phyloP scores from a whole-genome alignment of 1,140 invertebrate species.

The Grapholita molesta region DNA sequence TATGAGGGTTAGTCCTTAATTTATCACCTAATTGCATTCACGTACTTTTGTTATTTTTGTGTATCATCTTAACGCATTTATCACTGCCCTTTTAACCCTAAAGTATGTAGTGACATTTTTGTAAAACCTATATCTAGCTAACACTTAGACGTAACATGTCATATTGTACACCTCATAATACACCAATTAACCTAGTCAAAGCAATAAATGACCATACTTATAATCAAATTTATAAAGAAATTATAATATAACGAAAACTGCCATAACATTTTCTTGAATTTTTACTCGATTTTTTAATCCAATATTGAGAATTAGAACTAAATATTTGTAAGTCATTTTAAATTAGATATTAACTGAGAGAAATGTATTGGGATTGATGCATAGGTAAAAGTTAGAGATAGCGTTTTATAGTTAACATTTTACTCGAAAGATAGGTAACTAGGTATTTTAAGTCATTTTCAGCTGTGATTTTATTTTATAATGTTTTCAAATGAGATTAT shows the following conservation, averaged over 20 bases:
- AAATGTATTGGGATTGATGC: conserved; percentile 28
- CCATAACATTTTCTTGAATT: conserved; percentile 59
- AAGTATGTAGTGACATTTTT: neutral
- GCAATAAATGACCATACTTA: conserved; percentile 32
- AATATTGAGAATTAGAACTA: conserved; percentile 35
- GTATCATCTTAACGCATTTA: neutral
- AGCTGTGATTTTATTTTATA: conserved; percentile 25
- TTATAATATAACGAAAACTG: conserved; percentile 48
- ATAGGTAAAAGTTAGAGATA: conserved; percentile 3
- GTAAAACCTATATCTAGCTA: neutral
- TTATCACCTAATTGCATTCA: neutral
- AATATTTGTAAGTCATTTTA: conserved; percentile 48
- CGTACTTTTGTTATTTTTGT: neutral
- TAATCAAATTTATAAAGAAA: conserved; percentile 10
- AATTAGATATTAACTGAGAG: conserved; percentile 40
- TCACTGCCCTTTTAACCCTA: neutral
- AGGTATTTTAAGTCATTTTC: neutral
- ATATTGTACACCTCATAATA: conserved; percentile 2
- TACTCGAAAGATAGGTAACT: neutral
- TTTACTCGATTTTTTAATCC: conserved; percentile 51
- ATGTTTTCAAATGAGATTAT: conserved; percentile 31
- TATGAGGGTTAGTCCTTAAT: neutral
- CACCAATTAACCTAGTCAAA: conserved; percentile 22
- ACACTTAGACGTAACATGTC: neutral
- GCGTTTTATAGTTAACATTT: conserved; percentile 8